phyloP scores from a whole-genome alignment of 2,797 vertebrate genomes.

The Enoplosus armatus region DNA sequence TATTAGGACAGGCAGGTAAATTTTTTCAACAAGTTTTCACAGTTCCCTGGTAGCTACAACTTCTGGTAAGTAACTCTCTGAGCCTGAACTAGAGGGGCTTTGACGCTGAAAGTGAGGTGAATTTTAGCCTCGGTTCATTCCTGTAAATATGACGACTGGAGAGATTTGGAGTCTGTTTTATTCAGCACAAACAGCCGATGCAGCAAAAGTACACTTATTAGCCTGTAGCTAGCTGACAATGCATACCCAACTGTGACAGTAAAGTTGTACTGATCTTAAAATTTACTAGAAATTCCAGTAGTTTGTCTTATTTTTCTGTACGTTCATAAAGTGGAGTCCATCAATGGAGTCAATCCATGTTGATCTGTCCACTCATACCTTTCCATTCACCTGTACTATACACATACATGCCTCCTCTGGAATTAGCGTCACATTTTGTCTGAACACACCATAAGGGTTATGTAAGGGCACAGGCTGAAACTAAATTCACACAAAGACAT shows the following conservation, averaged over 20 bases:
- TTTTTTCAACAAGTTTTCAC: background rate
- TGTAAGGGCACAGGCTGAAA: background rate
- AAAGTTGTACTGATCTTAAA: background rate
- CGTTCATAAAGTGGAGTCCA: background rate
- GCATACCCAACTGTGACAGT: background rate
- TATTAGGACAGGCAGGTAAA: background rate
- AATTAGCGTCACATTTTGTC: background rate
- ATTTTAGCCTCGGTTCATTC: conserved; percentile 8
- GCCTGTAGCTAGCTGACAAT: conserved; percentile 24
- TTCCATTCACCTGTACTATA: too few species aligned
- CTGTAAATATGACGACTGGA: conserved; percentile 5
- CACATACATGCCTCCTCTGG: too few species aligned
- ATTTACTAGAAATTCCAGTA: background rate
- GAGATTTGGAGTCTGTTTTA: conserved; percentile 22
- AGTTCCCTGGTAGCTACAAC: background rate
- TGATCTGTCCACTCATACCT: too few species aligned
- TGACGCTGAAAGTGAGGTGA: background rate
- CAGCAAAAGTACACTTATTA: conserved; percentile 8
- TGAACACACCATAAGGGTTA: background rate
- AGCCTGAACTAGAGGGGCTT: background rate
- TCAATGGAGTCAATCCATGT: too few species aligned
- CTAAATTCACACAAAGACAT: conserved; percentile 46
- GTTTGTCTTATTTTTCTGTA: background rate
- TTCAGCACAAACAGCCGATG: conserved; percentile 14
- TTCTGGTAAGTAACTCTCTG: background rate